phyloP scores from a whole-genome alignment of 1,140 invertebrate genomes.

The Cylas formicarius region DNA sequence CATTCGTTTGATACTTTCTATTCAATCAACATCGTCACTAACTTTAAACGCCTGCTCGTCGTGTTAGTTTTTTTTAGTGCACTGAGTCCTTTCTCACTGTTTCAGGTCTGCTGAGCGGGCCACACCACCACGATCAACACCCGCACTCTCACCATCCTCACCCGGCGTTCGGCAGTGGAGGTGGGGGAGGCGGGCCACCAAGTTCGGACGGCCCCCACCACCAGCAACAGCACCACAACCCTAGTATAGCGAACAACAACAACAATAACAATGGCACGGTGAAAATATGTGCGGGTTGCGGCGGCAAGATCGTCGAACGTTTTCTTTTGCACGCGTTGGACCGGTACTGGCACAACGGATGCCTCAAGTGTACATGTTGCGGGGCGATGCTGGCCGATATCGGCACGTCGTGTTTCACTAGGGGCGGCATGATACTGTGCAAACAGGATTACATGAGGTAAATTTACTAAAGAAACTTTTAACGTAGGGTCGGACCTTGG shows the following conservation, averaged over 20 bases:
- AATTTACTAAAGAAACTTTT: conserved; percentile 41
- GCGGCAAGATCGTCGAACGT: conserved; percentile 78
- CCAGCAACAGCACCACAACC: conserved; percentile 36
- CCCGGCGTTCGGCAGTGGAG: conserved; percentile 34
- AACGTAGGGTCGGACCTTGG: background rate
- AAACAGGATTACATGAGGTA: conserved; percentile 90
- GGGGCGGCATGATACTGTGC: conserved; percentile 87
- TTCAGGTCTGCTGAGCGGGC: conserved; percentile 35
- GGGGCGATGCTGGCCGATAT: conserved; percentile 78
- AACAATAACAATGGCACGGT: conserved; percentile 50
- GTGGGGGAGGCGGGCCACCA: conserved; percentile 29
- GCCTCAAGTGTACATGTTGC: conserved; percentile 88
- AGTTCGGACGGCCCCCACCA: conserved; percentile 44
- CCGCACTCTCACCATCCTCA: conserved; percentile 38
- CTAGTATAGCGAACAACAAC: conserved; percentile 44
- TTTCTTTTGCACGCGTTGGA: conserved; percentile 82
- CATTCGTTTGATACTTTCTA: too few relatives aligned
- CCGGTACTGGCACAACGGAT: conserved; percentile 88
- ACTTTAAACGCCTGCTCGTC: too few relatives aligned
- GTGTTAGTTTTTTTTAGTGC: too few relatives aligned
- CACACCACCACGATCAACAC: conserved; percentile 34
- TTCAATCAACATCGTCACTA: too few relatives aligned
- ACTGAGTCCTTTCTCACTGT: too few relatives aligned
- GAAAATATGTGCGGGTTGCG: conserved; percentile 59
- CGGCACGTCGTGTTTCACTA: conserved; percentile 82